These are phyloP conservation scores for Agrotis segetum DNA, from an alignment of 2,888 invertebrate species.

Conservation along the genomic window DNA sequence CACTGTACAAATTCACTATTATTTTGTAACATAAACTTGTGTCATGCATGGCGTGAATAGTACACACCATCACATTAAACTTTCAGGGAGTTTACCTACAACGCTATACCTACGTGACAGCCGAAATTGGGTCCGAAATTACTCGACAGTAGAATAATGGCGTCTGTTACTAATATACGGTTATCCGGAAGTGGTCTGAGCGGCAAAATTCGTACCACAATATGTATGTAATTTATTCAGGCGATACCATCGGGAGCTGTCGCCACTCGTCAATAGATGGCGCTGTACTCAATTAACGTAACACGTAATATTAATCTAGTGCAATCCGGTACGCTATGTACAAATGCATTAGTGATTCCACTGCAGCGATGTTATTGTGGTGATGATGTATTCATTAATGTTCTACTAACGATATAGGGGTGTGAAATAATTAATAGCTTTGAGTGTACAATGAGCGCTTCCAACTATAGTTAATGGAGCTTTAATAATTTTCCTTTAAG, in stretches of 20 bases:
- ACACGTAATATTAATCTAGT: conserved; percentile 42
- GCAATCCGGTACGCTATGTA: conserved; percentile 52
- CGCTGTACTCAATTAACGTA: conserved; percentile 53
- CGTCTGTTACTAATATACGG: conserved; percentile 72
- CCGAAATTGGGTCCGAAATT: conserved; percentile 73
- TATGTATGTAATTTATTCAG: conserved; percentile 69
- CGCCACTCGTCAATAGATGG: conserved; percentile 80
- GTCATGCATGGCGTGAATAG: conserved; percentile 60
- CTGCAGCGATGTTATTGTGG: conserved; percentile 57
- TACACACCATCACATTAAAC: conserved; percentile 68
- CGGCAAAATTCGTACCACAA: conserved; percentile 69
- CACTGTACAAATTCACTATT: conserved; percentile 53
- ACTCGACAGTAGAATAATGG: conserved; percentile 71
- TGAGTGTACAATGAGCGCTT: conserved; percentile 23
- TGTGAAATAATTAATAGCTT: conserved; percentile 56
- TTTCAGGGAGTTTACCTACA: conserved; percentile 70
- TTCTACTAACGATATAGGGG: conserved; percentile 54
- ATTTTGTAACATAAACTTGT: conserved; percentile 50
- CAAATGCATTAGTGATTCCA: conserved; percentile 62
- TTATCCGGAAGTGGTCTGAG: conserved; percentile 73
- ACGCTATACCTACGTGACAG: conserved; percentile 66
- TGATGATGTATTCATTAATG: conserved; percentile 63
- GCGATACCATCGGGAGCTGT: conserved; percentile 37
- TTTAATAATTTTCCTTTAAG: conserved; percentile 21
- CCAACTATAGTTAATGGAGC: conserved; percentile 4